These are phyloP conservation scores for Caretta caretta DNA, from an alignment of 2,113 vertebrate species.

Conservation along the genomic window DNA sequence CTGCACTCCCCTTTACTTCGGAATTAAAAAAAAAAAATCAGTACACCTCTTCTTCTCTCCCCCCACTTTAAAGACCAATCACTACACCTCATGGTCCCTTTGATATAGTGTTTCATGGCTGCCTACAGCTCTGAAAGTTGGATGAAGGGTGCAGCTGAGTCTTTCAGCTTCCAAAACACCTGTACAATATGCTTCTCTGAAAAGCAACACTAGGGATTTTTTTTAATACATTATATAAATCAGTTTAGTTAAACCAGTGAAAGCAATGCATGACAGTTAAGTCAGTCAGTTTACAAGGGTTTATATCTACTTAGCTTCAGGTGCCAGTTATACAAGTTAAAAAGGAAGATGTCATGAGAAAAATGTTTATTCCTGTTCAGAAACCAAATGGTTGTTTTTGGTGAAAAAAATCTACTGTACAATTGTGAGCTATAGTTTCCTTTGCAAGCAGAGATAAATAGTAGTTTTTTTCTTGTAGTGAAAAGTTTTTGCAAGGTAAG, in stretches of 20 bases:
- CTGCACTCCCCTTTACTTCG: fast-evolving
- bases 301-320: not conserved
- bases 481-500: not conserved
- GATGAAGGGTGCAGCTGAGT: not conserved
- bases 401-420: not conserved
- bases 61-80: fast-evolving
- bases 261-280: not conserved
- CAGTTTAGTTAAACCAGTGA: not conserved
- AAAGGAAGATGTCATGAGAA: not conserved
- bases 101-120: not conserved
- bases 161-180: not conserved
- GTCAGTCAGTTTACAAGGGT: not conserved
- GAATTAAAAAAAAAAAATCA: not conserved
- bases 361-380: not conserved
- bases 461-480: not conserved
- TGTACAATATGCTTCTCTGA: not conserved
- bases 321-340: not conserved
- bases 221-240: not conserved
- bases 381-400: not conserved
- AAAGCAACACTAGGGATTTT: not conserved
- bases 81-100: not conserved
- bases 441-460: fast-evolving
- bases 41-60: fast-evolving
- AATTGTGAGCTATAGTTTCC: not conserved
- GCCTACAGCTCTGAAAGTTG: not conserved